Evolutionary conservation across 2,113 vertebrate species (phyloP), one percentile per base, ranked within the genome.

Genomic region (Cathartes aura): DNA sequence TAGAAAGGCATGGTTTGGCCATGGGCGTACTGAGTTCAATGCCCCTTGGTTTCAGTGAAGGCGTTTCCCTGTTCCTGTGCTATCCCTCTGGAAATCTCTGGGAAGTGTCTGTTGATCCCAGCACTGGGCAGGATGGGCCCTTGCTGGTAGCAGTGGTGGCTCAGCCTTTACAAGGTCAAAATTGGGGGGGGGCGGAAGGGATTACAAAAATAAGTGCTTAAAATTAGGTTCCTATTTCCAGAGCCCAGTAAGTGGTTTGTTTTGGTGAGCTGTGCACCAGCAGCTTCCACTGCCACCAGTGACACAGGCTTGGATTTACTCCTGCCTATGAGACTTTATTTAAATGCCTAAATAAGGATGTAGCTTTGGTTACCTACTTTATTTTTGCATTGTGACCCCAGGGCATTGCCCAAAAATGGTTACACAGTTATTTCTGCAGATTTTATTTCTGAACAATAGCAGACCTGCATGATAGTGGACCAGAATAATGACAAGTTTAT

Each of bases 11-110:
- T 0, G 2, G n/a, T 24, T 72, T 58, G 56, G 43, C 58, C 17
- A 6, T 2, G 9, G 27, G 15, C 2, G 1, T 15, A 1, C 3
- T 0, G 18, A 18, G 26, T 8, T 48, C 17, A 15, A 1, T 2
- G 19, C 8, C 24, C 43, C 8, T 40, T 12, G 56, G 20, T 26
- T 43, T 48, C 63, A 8, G 40, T 6, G 52, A 32, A 50, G 45
- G 10, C 2, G 1, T n/a, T 59, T 32, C 18, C 27, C 10, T 3
- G 4, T 36, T 32, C 15, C 48, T 1, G 0, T 1, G 26, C 2
- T 5, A 16, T 63, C 47, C 72, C 32, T 18, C 36, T 40, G 64
- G 62, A 47, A 21, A 48, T 42, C 24, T 15, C 24, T 9, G 21
- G 48, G 55, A 24, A 34, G 19, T 0, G 16, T 13, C 50, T 40